These are phyloP conservation scores for Nasonia vitripennis DNA, from an alignment of 1,140 invertebrate genomes.

Conservation along the genomic window DNA sequence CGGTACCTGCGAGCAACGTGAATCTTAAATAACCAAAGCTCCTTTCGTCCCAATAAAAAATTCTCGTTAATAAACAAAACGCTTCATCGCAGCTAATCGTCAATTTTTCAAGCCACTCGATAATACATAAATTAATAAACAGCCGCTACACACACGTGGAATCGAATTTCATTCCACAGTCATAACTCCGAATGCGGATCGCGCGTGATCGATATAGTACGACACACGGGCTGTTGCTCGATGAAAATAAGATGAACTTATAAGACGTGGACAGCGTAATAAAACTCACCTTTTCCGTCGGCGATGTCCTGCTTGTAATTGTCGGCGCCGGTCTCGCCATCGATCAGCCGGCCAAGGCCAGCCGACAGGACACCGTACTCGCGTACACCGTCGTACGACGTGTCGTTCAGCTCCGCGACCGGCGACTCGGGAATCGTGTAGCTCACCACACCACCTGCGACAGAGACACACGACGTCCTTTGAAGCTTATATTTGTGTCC, in stretches of 20 bases:
- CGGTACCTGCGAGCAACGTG: constrained; percentile 76
- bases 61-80: too few species aligned
- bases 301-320: constrained; percentile 81
- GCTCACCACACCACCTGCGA: constrained; percentile 81
- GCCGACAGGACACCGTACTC: constrained; percentile 72
- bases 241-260: not conserved
- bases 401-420: constrained; percentile 80
- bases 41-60: too few species aligned
- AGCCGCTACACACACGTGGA: too few species aligned
- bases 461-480: constrained; percentile 24
- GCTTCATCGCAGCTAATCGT: too few species aligned
- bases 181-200: too few species aligned
- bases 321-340: constrained; percentile 82
- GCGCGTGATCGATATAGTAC: constrained; percentile 6
- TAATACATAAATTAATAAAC: too few species aligned
- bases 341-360: constrained; percentile 83
- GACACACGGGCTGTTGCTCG: not conserved
- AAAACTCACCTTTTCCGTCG: constrained; percentile 77
- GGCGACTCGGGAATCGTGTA: constrained; percentile 82
- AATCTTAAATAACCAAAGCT: not conserved
- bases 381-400: constrained; percentile 82
- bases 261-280: constrained; percentile 18
- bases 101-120: too few species aligned
- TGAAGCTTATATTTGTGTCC: not conserved
- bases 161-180: too few species aligned